Evolutionary conservation across 2,888 invertebrate genomes (phyloP), one percentile per base, ranked within the genome.

Genomic region (Dasysyrphus tricinctus): DNA sequence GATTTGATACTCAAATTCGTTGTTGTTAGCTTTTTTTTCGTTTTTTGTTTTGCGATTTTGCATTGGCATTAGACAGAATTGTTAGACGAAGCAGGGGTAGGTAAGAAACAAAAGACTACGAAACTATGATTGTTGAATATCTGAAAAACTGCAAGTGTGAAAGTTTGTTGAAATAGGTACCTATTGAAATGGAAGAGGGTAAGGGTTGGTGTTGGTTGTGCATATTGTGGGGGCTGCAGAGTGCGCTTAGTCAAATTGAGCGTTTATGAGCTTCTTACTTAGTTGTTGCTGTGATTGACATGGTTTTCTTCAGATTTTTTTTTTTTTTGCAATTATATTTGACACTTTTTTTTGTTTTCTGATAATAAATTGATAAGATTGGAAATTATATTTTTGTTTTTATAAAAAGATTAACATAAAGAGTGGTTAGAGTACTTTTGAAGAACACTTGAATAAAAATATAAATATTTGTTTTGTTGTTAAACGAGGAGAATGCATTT

Each of bases 1-100:
- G 86, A 86, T 86, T 78, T 82, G 78, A 76, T 86, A 82, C 82
- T 75, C 72, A 86, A 86, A 82, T 86, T 86, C 82, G 86, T 82
- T 81, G 74, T 49, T 84, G 57, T 73, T 70, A 72, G 12, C 2
- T 14, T 14, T 14, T 42, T 4, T 56, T 76, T 44, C 72, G 65
- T n/a, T 39, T 32, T 59, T 54, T 61, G 14, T 2, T 32, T 49
- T 69, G 65, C n/a, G 67, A 19, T 47, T 59, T 69, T 56, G 79
- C 79, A 73, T 76, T 72, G 70, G 59, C 76, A 75, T 59, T 80
- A 84, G 79, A 80, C 37, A 24, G 44, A 42, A 37, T 65, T 51
- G 29, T 37, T 65, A 63, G 74, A 63, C 34, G 29, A 32, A 51
- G 19, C 3, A 47, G 11, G 42, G 19, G 5, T 47, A 8, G 39